Base-by-base conservation (phyloP, 2,888 invertebrate genomes). In the Phortica magna region DNA sequence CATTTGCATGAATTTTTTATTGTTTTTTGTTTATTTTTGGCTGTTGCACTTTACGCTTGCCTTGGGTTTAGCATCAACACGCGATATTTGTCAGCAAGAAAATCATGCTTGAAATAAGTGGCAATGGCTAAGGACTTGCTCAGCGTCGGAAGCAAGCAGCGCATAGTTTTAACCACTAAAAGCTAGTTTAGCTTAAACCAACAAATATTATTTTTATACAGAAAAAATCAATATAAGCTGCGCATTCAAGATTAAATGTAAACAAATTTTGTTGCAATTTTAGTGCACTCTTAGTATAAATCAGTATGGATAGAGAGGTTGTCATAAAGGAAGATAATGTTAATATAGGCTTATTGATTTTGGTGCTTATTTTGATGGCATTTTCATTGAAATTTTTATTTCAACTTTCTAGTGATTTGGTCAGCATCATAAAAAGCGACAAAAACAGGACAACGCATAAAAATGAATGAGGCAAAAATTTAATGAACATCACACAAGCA, bases 1-100 rank as follows among this genome's bases (percentile, higher is more conserved):
- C 90, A 89, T 90, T 90, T 90, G 84, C 87, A 90, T 89, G 84
- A 84, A 90, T 88, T 88, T 90, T 89, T 90, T 87, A 89, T 90
- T 87, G 82, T 85, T 84, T 87, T 76, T 71, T 43, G 68, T 43
- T 7, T n/a, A 22, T 43, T 19, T 55, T n/a, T 14, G 57, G 31
- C 55, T 12, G 48, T 48, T 84, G 88, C 86, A 87, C 84, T 86
- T 88, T 81, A 81, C 82, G 88, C 88, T 88, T 81, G 80, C 76
- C 53, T n/a, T 75, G 77, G 89, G 82, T 88, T 88, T 82, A 80
- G 83, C 82, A 82, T 85, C 85, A 88, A 89, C 85, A 86, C 83
- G 84, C 88, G 81, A 88, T 89, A 88, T 88, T 89, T 88, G 88
- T 88, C 84, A 84, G 88, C 68, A 81, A 12, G 78, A 82, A 84